These are phyloP conservation scores for Aramus guarauna DNA, from an alignment of 2,113 vertebrate genomes.

Conservation along the genomic window DNA sequence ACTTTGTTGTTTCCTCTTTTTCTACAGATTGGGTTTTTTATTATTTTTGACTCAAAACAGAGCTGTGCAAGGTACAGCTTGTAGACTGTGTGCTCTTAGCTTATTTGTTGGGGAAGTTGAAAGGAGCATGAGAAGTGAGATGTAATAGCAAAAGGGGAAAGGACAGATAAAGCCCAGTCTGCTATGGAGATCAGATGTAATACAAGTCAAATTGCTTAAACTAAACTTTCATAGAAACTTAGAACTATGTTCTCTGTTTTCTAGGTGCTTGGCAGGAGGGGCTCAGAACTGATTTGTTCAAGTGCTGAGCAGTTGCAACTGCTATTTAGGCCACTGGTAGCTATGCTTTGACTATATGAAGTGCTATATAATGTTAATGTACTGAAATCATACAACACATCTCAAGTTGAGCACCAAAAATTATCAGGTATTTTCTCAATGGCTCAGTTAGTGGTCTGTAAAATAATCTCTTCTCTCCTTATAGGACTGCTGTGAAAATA, in stretches of 20 bases:
- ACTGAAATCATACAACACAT: background rate
- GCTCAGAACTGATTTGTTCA: background rate
- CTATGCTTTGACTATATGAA: background rate
- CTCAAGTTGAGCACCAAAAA: background rate
- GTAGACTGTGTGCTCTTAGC: background rate
- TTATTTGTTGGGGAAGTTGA: background rate
- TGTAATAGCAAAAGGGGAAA: background rate
- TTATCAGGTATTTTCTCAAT: background rate
- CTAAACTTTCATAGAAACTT: background rate
- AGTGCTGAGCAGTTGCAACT: background rate
- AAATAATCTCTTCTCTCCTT: background rate
- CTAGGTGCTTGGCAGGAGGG: background rate
- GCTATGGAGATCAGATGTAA: background rate
- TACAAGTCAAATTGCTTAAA: background rate
- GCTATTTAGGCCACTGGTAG: background rate
- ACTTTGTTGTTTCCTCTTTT: background rate
- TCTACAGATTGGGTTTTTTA: background rate
- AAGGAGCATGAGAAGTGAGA: background rate
- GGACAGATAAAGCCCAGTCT: background rate
- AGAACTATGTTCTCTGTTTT: background rate
- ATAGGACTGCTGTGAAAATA: background rate
- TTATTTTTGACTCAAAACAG: background rate
- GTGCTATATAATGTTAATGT: background rate
- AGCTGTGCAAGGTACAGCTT: background rate
- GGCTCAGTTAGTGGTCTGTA: background rate